phyloP scores from a whole-genome alignment of 2,113 vertebrate genomes.

The Uropsilus gracilis region DNA sequence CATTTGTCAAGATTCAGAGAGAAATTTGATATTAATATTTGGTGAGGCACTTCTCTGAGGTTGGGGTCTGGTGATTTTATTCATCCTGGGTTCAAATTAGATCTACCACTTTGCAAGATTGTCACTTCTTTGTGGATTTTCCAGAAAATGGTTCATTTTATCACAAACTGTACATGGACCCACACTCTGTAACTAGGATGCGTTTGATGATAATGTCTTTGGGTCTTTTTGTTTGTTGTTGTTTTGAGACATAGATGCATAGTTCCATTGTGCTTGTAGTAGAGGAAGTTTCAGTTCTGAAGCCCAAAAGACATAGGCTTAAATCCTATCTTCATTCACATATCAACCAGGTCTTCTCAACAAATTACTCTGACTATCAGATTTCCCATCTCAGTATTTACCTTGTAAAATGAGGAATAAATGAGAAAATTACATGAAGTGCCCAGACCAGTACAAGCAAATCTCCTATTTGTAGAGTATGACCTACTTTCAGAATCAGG shows the following conservation, averaged over 20 bases:
- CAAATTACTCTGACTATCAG: background rate
- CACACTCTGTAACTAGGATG: background rate
- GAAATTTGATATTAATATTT: background rate
- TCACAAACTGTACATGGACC: background rate
- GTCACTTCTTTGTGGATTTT: background rate
- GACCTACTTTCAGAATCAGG: background rate
- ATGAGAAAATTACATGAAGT: background rate
- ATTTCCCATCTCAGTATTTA: background rate
- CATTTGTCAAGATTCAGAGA: conserved; percentile 24
- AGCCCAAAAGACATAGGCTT: background rate
- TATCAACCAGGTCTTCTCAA: background rate
- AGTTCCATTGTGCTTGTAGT: background rate
- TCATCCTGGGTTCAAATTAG: background rate
- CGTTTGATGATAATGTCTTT: background rate
- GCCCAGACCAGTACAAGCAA: background rate
- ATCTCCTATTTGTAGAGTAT: background rate
- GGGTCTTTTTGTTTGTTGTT: background rate
- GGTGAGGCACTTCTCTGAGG: background rate
- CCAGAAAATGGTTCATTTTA: background rate
- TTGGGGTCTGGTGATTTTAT: background rate
- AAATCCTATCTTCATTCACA: background rate
- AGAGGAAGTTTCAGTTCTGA: background rate
- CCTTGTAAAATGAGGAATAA: background rate
- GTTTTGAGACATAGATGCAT: background rate
- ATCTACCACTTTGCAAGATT: background rate